These are phyloP conservation scores for Ochotona princeps DNA, from an alignment of 2,113 vertebrate species.

Conservation along the genomic window DNA sequence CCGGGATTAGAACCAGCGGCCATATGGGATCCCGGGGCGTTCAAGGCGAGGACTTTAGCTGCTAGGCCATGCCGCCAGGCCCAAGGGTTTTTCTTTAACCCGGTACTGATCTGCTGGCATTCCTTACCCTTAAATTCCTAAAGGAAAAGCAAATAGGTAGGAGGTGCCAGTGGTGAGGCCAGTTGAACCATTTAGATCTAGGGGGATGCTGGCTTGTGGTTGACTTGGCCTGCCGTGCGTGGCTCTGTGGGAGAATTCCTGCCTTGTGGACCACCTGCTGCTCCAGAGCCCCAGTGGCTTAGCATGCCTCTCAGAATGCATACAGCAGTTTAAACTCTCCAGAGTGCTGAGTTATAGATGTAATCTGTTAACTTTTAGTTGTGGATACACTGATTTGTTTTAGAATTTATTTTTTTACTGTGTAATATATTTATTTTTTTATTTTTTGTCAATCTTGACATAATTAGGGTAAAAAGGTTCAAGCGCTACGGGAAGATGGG, in stretches of 20 bases:
- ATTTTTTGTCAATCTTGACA: no score
- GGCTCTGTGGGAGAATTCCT: neutral
- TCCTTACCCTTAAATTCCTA: neutral
- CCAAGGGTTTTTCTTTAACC: neutral
- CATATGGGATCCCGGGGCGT: no score
- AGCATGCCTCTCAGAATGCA: neutral
- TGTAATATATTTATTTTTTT: no score
- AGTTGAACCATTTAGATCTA: neutral
- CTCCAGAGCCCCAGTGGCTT: neutral
- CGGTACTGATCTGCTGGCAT: neutral
- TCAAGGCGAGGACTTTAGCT: no score
- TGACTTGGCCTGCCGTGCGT: neutral
- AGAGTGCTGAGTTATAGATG: neutral
- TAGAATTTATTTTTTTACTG: no score
- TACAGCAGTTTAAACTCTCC: neutral
- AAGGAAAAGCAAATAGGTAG: neutral
- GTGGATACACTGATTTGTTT: constrained; percentile 15
- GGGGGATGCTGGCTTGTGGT: neutral
- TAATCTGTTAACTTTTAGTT: constrained; percentile 28
- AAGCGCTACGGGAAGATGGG: no score
- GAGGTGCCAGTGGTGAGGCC: neutral
- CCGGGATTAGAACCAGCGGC: no score
- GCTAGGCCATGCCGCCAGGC: no score
- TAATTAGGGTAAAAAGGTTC: no score
- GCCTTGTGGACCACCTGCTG: neutral